Percentiles rank a stretch among this genome's conserved stretches.
phyloP scores from a whole-genome alignment of 2,113 vertebrate species.

The Urocynchramus pylzowi region DNA sequence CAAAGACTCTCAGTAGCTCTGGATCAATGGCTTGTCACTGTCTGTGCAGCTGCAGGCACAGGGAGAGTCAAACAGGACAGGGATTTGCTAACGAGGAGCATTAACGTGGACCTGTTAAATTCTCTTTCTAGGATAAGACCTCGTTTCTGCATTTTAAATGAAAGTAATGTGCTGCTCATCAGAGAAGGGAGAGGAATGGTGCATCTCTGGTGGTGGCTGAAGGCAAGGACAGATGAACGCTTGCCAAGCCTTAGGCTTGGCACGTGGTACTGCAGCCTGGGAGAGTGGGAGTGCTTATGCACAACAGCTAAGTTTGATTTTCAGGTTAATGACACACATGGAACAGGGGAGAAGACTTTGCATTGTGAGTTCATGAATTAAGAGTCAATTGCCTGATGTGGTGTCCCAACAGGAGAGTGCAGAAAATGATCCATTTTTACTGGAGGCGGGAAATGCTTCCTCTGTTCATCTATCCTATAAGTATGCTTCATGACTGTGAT shows the following conservation, averaged over 20 bases:
- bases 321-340: neutral
- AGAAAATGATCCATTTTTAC: neutral
- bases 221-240: neutral
- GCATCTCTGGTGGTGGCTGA: neutral
- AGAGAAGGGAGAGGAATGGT: neutral
- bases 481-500: neutral
- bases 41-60: neutral
- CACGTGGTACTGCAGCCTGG: fast-evolving
- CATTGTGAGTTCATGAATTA: neutral
- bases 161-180: neutral
- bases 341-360: neutral
- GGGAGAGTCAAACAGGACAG: neutral
- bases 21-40: constrained; percentile 23
- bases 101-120: neutral
- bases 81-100: neutral
- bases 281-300: neutral
- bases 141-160: neutral
- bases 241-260: neutral
- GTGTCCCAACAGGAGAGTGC: neutral
- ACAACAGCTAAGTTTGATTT: neutral
- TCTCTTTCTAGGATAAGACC: neutral
- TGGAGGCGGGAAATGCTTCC: neutral
- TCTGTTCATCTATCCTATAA: neutral
- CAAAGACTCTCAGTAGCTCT: neutral
- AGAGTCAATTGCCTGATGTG: neutral